These are phyloP conservation scores for Pollachius pollachius DNA, from an alignment of 2,113 vertebrate species.

Conservation along the genomic window DNA sequence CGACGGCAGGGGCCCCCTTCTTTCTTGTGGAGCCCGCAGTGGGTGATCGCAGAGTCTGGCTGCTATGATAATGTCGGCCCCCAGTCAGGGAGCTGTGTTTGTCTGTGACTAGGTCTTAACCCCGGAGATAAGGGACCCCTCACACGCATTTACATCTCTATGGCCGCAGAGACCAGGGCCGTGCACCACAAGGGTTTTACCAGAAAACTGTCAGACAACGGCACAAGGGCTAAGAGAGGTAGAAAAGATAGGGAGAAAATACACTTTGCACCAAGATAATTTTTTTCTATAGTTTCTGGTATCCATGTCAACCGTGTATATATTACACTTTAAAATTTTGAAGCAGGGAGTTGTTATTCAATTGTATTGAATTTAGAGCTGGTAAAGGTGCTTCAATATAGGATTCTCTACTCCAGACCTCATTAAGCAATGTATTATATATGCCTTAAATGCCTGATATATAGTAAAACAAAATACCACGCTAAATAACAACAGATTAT, in stretches of 20 bases:
- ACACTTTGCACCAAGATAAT: background rate
- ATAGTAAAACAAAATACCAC: too few relatives aligned
- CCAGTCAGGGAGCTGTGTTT: constrained; percentile 39
- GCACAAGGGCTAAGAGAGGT: constrained; percentile 3
- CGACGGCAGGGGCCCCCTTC: constrained; percentile 45
- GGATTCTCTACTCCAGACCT: too few relatives aligned
- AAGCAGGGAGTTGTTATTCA: too few relatives aligned
- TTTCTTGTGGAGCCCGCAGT: constrained; percentile 55
- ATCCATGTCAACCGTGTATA: too few relatives aligned
- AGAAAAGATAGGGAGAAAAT: constrained; percentile 15
- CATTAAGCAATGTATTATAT: too few relatives aligned
- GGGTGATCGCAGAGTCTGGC: constrained; percentile 63
- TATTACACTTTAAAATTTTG: too few relatives aligned
- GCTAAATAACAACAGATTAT: too few relatives aligned
- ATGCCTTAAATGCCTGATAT: too few relatives aligned
- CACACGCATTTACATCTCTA: constrained; percentile 55
- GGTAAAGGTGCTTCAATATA: too few relatives aligned
- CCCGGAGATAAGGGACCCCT: constrained; percentile 59
- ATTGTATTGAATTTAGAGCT: too few relatives aligned
- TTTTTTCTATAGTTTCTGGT: too few relatives aligned
- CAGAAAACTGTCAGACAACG: constrained; percentile 26
- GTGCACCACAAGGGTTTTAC: constrained; percentile 59
- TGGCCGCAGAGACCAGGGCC: constrained; percentile 42
- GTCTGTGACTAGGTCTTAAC: constrained; percentile 61
- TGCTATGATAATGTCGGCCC: constrained; percentile 64